Conservation (phyloP, 2,797 vertebrate species). For the Lutjanus campechanus region DNA sequence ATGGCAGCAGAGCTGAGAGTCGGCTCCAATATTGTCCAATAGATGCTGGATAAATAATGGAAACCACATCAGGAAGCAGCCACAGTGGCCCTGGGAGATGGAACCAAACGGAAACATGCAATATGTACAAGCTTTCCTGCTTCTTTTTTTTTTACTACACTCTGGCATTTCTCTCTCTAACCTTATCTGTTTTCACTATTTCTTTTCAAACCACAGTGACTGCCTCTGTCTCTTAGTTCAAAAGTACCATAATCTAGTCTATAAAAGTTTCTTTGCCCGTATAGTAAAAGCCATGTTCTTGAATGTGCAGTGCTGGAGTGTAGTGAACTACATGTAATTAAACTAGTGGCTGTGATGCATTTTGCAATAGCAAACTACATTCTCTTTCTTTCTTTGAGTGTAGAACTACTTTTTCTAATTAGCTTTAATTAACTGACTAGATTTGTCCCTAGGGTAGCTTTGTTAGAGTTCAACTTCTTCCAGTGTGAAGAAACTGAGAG, state of each 20-base stretch:
- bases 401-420: too few relatives aligned
- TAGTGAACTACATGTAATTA: too few relatives aligned
- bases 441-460: too few relatives aligned
- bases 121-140: slow-evolving; percentile 73
- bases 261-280: slow-evolving; percentile 2
- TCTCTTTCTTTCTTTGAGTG: too few relatives aligned
- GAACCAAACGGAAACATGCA: slow-evolving; percentile 80
- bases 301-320: background rate
- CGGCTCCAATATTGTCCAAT: slow-evolving; percentile 76
- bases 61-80: slow-evolving; percentile 82
- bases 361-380: too few relatives aligned
- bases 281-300: slow-evolving; percentile 21
- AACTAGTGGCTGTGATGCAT: too few relatives aligned
- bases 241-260: background rate
- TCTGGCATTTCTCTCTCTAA: slow-evolving; percentile 44
- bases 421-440: too few relatives aligned
- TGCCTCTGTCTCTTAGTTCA: slow-evolving; percentile 20
- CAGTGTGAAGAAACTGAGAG: slow-evolving; percentile 29
- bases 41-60: slow-evolving; percentile 82
- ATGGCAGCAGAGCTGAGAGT: slow-evolving; percentile 67
- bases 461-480: slow-evolving; percentile 10
- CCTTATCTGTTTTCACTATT: slow-evolving; percentile 61
- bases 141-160: slow-evolving; percentile 7
- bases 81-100: slow-evolving; percentile 71
- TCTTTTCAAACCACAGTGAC: slow-evolving; percentile 22